A percentile compares a stretch with the other conserved stretches of the same genome.
Evolutionary conservation across 1,140 invertebrate species (phyloP).

Genomic region (Saccostrea glomerata): DNA sequence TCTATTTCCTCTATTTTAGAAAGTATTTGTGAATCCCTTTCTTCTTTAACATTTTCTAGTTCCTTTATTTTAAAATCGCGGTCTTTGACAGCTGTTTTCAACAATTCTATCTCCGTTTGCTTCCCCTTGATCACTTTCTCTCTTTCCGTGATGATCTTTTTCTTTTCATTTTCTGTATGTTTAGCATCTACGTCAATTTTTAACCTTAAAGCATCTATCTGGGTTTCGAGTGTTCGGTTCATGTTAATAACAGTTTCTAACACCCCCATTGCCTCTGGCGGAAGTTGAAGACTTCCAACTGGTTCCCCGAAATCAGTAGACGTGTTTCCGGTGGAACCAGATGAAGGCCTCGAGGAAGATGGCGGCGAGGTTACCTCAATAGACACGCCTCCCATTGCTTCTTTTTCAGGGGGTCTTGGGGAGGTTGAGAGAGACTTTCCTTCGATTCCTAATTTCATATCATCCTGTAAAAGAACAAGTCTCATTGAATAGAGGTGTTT

Average conservation of each 20-base stretch:
- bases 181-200: slow-evolving; percentile 69
- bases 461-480: slow-evolving; percentile 22
- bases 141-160: slow-evolving; percentile 64
- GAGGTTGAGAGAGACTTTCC: slow-evolving; percentile 54
- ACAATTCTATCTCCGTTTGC: slow-evolving; percentile 66
- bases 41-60: slow-evolving; percentile 57
- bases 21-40: slow-evolving; percentile 64
- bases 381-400: slow-evolving; percentile 50
- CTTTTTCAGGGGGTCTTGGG: slow-evolving; percentile 55
- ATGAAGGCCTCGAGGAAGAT: slow-evolving; percentile 50
- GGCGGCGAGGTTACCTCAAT: slow-evolving; percentile 43
- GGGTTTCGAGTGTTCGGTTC: slow-evolving; percentile 66
- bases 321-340: slow-evolving; percentile 10
- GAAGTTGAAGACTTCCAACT: slow-evolving; percentile 55
- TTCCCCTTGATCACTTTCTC: slow-evolving; percentile 61
- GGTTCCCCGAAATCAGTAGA: slow-evolving; percentile 53
- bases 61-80: slow-evolving; percentile 66
- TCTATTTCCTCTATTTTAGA: slow-evolving; percentile 67
- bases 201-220: slow-evolving; percentile 67
- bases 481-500: background rate
- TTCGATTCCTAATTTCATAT: slow-evolving; percentile 59
- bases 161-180: slow-evolving; percentile 63
- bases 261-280: slow-evolving; percentile 59
- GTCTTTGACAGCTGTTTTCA: slow-evolving; percentile 65
- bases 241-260: slow-evolving; percentile 64